Conservation (phyloP, 2,113 vertebrate species). For the Pteronura brasiliensis region DNA sequence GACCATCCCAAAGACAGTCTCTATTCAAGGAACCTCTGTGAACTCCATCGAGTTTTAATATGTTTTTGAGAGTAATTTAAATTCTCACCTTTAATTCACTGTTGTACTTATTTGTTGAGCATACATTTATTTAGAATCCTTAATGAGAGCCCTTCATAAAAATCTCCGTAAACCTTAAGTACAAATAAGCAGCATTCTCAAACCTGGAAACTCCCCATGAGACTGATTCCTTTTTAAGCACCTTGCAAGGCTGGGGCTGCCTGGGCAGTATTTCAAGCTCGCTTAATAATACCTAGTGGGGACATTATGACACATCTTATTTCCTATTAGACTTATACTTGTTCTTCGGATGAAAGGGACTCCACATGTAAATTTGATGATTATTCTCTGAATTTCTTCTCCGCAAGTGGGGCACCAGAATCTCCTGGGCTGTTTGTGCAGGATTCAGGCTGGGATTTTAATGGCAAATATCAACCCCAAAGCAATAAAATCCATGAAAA, state of each 20-base stretch:
- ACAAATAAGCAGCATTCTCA: not conserved
- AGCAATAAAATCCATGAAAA: slow-evolving; percentile 12
- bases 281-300: not conserved
- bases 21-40: not conserved
- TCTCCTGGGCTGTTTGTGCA: not conserved
- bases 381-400: slow-evolving; percentile 24
- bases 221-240: not conserved
- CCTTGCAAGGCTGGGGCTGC: not conserved
- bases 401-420: not conserved
- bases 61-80: not conserved
- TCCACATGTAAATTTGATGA: slow-evolving; percentile 23
- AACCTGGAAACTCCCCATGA: accelerated
- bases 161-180: not conserved
- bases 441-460: not conserved
- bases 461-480: not conserved
- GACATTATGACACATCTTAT: not conserved
- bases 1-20: not conserved
- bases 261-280: not conserved
- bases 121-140: not conserved
- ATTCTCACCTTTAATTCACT: not conserved
- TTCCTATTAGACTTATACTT: slow-evolving; percentile 11
- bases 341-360: slow-evolving; percentile 26
- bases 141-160: slow-evolving; percentile 32
- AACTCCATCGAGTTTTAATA: not conserved
- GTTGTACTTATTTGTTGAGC: not conserved